Evolutionary conservation across 1,140 invertebrate species (phyloP), one percentile per base, ranked within the genome.

Genomic region (Aphaenogaster rudis): DNA sequence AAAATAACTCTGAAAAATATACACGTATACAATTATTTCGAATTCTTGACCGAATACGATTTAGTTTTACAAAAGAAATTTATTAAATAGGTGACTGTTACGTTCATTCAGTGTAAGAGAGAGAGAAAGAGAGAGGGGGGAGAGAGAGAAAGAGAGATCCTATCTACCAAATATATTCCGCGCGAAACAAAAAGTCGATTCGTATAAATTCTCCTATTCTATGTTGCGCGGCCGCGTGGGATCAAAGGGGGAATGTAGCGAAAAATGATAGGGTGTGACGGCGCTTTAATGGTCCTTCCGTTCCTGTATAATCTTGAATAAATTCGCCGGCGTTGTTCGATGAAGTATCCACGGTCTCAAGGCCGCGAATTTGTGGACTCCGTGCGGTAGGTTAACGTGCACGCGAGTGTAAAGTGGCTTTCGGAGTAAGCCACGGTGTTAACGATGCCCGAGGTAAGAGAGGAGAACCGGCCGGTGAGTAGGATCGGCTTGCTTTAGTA

Each of bases 351-450:
- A 66, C 36, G 28, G 15, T 66, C 59, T 52, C 59, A 79, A 79
- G 72, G 82, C 82, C 76, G 61, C 76, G 72, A 86, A 86, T 79
- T 79, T 86, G 76, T n/a, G 82, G 71, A 86, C 39, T 76, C 61
- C 5, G 48, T 78, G 71, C 71, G 72, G 82, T 66, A 79, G 61
- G 76, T 78, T 86, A 86, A 84, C 80, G 80, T 54, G 80, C 69
- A 63, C 69, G 80, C 69, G 69, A 84, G 80, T 74, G 69, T 84
- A 84, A 84, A 84, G 80, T 84, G 80, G 80, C 80, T 84, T 84
- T 84, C 54, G 80, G 80, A 84, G 80, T 84, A 84, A 84, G 80
- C 80, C 54, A 84, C 80, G 54, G 80, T 84, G 80, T 84, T 84
- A 84, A 76, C 69, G 80, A 84, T 50, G 80, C 69, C 42, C 66